Evolutionary conservation across 2,797 vertebrate genomes (phyloP), one percentile per base, ranked within the genome.

Genomic region (Heterohyrax brucei): DNA sequence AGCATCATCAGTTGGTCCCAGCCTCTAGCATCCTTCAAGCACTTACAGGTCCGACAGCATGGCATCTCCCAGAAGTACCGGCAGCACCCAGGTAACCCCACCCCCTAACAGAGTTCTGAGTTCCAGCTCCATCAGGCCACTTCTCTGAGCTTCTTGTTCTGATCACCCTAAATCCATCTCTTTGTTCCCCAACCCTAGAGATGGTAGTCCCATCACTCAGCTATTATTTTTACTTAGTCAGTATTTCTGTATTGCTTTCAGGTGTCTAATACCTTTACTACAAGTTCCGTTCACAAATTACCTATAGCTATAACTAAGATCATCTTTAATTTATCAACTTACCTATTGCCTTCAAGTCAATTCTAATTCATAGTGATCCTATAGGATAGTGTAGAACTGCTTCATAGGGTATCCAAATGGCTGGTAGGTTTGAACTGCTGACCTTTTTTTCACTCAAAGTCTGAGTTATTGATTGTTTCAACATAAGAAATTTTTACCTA

Each of bases 91-190:
- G 6, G 0, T 44, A 30, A 30, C 10, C 26, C 18, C 18, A 8
- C 3, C 7, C 6, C 1, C 7, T 18, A 61, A 16, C 10, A 18
- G 53, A 53, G 78, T 33, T 79, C 75, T 26, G 39, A 62, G 18
- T 3, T 1, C 14, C 24, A 21, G 14, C 14, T 48, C 10, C 26
- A 26, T 10, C 14, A 1, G 0, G 0, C 28, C 4, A 10, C 21
- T 56, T 4, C 14, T 22, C 72, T 70, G 30, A 86, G 30, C n/a
- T 10, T 66, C 18, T 48, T 33, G 10, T 93, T 81, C 26, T 30
- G 2, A 46, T 82, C 44, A 87, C 79, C 2, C 8, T 44, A 39
- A 26, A 59, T 18, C 26, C 2, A 77, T 66, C 3, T 1, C 8
- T 64, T 86, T 93, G 7, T 59, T 59, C 21, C n/a, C 24, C 28